Evolutionary conservation across 2,888 invertebrate species (phyloP).

Genomic region (Nomada ruficornis): DNA sequence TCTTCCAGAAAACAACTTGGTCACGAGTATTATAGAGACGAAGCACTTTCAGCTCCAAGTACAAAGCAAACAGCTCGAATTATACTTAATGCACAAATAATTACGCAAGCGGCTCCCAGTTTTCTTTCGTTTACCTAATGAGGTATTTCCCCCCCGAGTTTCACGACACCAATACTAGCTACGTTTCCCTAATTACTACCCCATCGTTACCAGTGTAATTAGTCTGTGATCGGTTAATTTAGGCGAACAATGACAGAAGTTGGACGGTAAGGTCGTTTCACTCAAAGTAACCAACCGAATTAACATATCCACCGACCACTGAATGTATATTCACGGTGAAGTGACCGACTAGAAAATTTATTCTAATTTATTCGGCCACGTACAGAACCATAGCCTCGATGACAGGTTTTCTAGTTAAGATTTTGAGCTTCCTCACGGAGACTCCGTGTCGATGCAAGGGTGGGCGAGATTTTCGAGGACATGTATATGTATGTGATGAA

Average conservation of each 20-base stretch:
- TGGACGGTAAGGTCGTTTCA: constrained; percentile 38
- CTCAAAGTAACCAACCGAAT: constrained; percentile 12
- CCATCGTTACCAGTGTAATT: constrained; percentile 18
- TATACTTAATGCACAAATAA: neutral
- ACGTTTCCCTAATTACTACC: constrained; percentile 36
- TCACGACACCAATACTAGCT: constrained; percentile 13
- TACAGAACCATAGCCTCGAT: constrained; percentile 14
- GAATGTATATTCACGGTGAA: constrained; percentile 35
- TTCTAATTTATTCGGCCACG: constrained; percentile 54
- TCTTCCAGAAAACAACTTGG: too few relatives aligned
- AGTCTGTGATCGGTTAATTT: constrained; percentile 30
- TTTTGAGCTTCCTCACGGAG: constrained; percentile 3
- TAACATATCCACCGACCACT: constrained; percentile 48
- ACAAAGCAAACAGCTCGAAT: neutral
- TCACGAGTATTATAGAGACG: too few relatives aligned
- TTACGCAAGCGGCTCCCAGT: neutral
- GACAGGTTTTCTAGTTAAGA: neutral
- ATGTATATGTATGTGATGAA: neutral
- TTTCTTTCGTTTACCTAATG: neutral
- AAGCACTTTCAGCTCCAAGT: neutral
- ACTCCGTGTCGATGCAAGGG: constrained; percentile 10
- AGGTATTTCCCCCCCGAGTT: neutral
- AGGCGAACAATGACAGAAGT: constrained; percentile 26
- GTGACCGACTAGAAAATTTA: constrained; percentile 47
- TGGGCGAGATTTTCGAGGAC: constrained; percentile 24